Evolutionary conservation across 2,888 invertebrate species (phyloP).

Genomic region (Dicranocentrus wangi): DNA sequence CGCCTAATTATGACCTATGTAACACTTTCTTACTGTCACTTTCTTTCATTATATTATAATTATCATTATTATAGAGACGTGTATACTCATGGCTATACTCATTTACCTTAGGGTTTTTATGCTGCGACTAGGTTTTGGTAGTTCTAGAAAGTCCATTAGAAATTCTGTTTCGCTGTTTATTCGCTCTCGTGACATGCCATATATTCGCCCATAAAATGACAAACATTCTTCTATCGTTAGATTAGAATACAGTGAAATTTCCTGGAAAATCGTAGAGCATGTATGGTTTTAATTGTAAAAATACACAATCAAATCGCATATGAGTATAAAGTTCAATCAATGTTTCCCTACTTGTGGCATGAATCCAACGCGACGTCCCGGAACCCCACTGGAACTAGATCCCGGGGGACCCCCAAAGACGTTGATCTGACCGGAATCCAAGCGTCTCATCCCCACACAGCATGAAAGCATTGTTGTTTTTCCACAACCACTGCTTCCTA

Average conservation of each 20-base stretch:
- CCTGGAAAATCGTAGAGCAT: no score
- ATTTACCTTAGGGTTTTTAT: conserved; percentile 3
- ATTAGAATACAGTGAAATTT: background rate
- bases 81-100: no score
- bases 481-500: conserved; percentile 19
- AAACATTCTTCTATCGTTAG: conserved; percentile 95
- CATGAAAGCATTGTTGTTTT: conserved; percentile 89
- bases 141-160: conserved; percentile 89
- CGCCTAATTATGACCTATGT: no score
- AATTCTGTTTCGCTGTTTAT: conserved; percentile 88
- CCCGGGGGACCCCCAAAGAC: conserved; percentile 93
- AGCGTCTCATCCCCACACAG: conserved; percentile 88
- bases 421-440: conserved; percentile 90
- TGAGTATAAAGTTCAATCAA: background rate
- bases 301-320: no score
- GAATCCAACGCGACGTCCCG: conserved; percentile 93
- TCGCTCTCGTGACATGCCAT: conserved; percentile 89
- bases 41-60: no score
- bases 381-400: conserved; percentile 89
- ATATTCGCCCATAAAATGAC: conserved; percentile 97
- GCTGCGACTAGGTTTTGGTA: conserved; percentile 80
- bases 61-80: no score
- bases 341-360: conserved; percentile 91
- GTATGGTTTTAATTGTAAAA: no score
- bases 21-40: no score